Percentiles rank a stretch among this genome's conserved stretches.
phyloP scores from a whole-genome alignment of 2,797 vertebrate species.

The Pitangus sulphuratus region DNA sequence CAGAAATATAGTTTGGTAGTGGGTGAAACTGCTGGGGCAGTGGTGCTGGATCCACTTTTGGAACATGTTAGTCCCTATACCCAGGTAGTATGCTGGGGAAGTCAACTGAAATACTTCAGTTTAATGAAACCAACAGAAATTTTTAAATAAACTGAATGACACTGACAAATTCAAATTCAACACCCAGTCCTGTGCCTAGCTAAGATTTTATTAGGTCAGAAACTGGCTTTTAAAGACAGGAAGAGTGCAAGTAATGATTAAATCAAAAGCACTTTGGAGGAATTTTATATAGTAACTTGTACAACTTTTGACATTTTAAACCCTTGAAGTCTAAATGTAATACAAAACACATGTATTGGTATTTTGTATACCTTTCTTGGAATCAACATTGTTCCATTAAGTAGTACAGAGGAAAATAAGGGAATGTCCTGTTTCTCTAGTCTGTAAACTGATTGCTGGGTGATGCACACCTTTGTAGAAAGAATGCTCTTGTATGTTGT shows the following conservation, averaged over 20 bases:
- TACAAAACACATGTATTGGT: background rate
- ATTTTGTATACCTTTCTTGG: background rate
- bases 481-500: background rate
- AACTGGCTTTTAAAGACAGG: background rate
- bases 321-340: background rate
- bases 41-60: background rate
- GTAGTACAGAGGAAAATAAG: background rate
- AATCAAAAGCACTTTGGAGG: background rate
- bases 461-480: background rate
- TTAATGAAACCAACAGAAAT: background rate
- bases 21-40: background rate
- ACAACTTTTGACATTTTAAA: background rate
- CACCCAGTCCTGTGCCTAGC: accelerated
- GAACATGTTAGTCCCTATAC: background rate
- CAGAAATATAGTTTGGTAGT: background rate
- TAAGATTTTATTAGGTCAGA: background rate
- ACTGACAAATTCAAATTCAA: background rate
- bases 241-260: accelerated
- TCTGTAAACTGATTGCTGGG: background rate
- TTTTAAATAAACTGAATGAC: background rate
- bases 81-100: background rate
- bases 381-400: background rate
- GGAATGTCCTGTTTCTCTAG: background rate
- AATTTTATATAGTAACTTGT: background rate
- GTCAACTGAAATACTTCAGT: background rate